Evolutionary conservation across 1,140 invertebrate genomes (phyloP).

Genomic region (Notospermus geniculatus): DNA sequence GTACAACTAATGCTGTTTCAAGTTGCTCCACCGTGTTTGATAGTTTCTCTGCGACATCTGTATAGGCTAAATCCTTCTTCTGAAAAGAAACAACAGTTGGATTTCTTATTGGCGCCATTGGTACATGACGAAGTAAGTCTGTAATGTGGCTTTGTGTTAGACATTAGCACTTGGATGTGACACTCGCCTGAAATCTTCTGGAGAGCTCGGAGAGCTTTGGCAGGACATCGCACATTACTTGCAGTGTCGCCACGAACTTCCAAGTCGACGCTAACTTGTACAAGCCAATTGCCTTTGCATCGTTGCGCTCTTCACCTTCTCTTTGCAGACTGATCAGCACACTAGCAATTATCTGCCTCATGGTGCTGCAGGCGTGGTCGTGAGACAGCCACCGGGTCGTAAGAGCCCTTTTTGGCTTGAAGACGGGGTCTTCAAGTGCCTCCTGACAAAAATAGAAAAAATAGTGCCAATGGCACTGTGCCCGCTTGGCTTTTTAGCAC

Average conservation of each 20-base stretch:
- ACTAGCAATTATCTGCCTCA: background rate
- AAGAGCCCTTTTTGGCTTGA: conserved; percentile 1
- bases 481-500: too few relatives aligned
- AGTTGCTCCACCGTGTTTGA: too few relatives aligned
- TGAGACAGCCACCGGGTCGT: conserved; percentile 5
- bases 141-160: too few relatives aligned
- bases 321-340: background rate
- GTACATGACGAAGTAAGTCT: too few relatives aligned
- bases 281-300: conserved; percentile 6
- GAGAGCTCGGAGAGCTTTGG: background rate
- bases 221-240: conserved; percentile 9
- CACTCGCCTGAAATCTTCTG: background rate
- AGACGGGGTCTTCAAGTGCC: background rate
- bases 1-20: too few relatives aligned
- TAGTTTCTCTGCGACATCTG: too few relatives aligned
- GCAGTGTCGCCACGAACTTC: background rate
- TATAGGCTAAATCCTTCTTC: too few relatives aligned
- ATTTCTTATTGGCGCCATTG: too few relatives aligned
- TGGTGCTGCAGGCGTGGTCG: background rate
- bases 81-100: too few relatives aligned
- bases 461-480: too few relatives aligned
- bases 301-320: background rate
- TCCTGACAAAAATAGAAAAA: background rate
- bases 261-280: background rate
- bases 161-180: too few relatives aligned